A percentile compares a stretch with the other conserved stretches of the same genome.
phyloP scores from a whole-genome alignment of 2,797 vertebrate species.

The Aselliscus stoliczkanus region DNA sequence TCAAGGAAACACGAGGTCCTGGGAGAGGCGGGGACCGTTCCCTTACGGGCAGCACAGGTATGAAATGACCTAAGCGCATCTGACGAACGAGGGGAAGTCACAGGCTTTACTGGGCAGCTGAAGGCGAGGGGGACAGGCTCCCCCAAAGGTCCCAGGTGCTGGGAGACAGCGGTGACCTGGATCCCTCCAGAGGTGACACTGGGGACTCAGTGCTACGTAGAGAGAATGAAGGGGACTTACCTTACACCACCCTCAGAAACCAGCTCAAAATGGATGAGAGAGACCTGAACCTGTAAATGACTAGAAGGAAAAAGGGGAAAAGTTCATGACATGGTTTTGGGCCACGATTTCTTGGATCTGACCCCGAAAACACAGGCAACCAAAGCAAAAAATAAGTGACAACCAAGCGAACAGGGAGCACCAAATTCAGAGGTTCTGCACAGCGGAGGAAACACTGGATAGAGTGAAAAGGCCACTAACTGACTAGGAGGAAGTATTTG shows the following conservation, averaged over 20 bases:
- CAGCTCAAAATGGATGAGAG: not conserved
- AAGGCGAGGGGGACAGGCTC: too few species aligned
- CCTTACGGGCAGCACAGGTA: too few species aligned
- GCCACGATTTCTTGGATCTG: not conserved
- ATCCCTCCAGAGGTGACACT: not conserved
- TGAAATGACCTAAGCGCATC: too few species aligned
- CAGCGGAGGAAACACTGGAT: not conserved
- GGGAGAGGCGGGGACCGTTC: too few species aligned
- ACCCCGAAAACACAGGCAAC: not conserved
- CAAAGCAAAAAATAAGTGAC: not conserved
- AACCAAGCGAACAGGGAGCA: not conserved
- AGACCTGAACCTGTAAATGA: not conserved
- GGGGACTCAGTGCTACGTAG: too few species aligned
- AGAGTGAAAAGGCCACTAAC: not conserved
- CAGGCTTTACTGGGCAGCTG: too few species aligned
- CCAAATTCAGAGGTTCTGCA: not conserved
- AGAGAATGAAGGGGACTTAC: not conserved
- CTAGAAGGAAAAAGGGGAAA: not conserved
- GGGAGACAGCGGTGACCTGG: not conserved
- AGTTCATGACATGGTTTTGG: not conserved
- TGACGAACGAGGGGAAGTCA: too few species aligned
- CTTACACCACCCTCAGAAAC: not conserved
- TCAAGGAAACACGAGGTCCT: too few species aligned
- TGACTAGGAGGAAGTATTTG: not conserved
- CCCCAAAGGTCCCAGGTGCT: too few species aligned